Evolutionary conservation across 37 sponge, comb jelly and placozoan genomes (phyloP).

Genomic region (Bolinopsis microptera): DNA sequence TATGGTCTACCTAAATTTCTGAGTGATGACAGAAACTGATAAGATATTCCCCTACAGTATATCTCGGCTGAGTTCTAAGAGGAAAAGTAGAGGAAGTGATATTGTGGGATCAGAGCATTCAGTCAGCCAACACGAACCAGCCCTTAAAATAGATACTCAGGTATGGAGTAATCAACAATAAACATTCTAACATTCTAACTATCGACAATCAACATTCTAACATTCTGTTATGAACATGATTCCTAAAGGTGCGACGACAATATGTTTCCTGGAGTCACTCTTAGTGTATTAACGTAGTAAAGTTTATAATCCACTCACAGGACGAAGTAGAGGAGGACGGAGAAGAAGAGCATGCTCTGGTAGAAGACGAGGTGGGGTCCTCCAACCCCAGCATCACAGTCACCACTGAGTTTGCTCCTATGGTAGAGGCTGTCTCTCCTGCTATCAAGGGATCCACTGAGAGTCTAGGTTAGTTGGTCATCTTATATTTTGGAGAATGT

Average conservation of each 20-base stretch:
- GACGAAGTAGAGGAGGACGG: neutral
- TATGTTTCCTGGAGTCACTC: too few relatives aligned
- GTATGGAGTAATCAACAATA: neutral
- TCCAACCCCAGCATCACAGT: slow-evolving; percentile 32
- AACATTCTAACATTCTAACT: too few relatives aligned
- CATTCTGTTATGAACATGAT: too few relatives aligned
- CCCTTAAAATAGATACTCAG: neutral
- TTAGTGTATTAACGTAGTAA: too few relatives aligned
- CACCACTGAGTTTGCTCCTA: neutral
- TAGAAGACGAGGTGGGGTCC: neutral
- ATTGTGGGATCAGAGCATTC: neutral
- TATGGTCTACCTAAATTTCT: too few relatives aligned
- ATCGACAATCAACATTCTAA: too few relatives aligned
- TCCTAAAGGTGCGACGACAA: too few relatives aligned
- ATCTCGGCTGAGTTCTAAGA: slow-evolving; percentile 34
- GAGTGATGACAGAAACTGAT: too few relatives aligned
- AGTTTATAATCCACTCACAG: too few relatives aligned
- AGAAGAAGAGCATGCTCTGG: neutral
- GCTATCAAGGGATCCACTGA: neutral
- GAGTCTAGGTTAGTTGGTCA: slow-evolving; percentile 63
- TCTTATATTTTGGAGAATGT: too few relatives aligned
- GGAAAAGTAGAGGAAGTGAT: slow-evolving; percentile 1
- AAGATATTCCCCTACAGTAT: neutral
- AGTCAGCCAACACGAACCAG: neutral
- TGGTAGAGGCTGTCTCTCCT: neutral